Evolutionary conservation across 53 echinoderm and acorn worm genomes (phyloP).

Genomic region (Stichopus horrens): DNA sequence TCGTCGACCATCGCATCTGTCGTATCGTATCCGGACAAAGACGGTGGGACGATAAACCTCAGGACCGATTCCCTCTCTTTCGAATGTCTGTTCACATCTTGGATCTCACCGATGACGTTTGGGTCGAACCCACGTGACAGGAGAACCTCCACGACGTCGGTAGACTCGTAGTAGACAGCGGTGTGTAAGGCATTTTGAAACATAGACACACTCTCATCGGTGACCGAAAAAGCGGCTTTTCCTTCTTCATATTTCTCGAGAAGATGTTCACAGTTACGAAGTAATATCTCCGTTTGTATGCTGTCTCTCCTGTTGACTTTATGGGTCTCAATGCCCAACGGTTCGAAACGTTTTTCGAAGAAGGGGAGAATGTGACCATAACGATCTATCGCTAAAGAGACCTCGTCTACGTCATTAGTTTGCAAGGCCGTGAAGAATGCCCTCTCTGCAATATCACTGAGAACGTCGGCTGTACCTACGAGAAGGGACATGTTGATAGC

Average conservation of each 20-base stretch:
- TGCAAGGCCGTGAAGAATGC: conserved; percentile 71
- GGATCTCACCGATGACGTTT: conserved; percentile 35
- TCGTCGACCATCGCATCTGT: conserved; percentile 49
- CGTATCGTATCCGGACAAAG: conserved; percentile 13
- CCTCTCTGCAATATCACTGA: conserved; percentile 70
- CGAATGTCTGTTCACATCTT: not conserved
- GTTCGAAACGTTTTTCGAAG: not conserved
- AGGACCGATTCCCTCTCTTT: conserved; percentile 37
- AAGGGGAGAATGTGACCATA: conserved; percentile 22
- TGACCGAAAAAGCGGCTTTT: conserved; percentile 43
- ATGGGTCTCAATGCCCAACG: not conserved
- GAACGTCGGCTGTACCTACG: conserved; percentile 68
- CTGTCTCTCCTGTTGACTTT: conserved; percentile 64
- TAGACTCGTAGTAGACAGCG: conserved; percentile 76
- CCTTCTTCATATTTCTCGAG: conserved; percentile 72
- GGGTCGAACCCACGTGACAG: conserved; percentile 80
- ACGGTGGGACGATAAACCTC: conserved; percentile 31
- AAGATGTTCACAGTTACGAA: conserved; percentile 77
- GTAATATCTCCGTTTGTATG: conserved; percentile 70
- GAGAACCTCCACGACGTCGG: conserved; percentile 76
- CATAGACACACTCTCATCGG: conserved; percentile 42
- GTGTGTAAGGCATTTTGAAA: conserved; percentile 77
- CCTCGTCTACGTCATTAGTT: conserved; percentile 74
- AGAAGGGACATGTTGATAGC: conserved; percentile 89
- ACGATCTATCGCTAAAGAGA: conserved; percentile 67